Evolutionary conservation across 2,888 invertebrate species (phyloP).

Genomic region (Heliconius ismenius): DNA sequence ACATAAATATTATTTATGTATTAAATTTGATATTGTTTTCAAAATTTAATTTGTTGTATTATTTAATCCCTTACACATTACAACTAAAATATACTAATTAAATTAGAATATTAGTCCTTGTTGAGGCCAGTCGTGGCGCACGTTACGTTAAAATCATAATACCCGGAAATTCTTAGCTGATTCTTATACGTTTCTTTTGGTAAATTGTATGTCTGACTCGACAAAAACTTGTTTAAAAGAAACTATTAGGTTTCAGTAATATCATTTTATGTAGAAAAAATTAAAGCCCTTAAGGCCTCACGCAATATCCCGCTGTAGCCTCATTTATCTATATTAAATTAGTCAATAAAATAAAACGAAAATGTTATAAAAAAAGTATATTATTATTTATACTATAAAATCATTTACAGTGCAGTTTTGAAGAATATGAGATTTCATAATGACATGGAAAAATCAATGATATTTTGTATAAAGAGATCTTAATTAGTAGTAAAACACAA

Average conservation of each 20-base stretch:
- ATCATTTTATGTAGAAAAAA: too few species aligned
- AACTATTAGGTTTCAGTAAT: too few species aligned
- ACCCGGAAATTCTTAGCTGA: too few species aligned
- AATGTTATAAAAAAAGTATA: conserved; percentile 5
- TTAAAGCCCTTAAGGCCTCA: too few species aligned
- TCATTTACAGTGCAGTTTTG: conserved; percentile 15
- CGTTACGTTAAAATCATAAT: too few species aligned
- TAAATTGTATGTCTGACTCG: too few species aligned
- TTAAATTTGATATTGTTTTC: conserved; percentile 83
- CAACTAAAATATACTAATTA: not conserved
- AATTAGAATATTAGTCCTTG: not conserved
- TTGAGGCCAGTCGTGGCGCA: too few species aligned
- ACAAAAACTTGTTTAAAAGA: too few species aligned
- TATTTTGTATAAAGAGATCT: conserved; percentile 8
- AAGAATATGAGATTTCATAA: conserved; percentile 16
- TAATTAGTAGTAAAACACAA: not conserved
- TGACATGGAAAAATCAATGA: conserved; percentile 15
- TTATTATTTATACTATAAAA: conserved; percentile 16
- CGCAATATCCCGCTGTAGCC: too few species aligned
- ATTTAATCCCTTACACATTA: conserved; percentile 47
- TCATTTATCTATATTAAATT: not conserved
- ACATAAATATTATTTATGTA: conserved; percentile 82
- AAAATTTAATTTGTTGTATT: conserved; percentile 75
- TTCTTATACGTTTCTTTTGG: too few species aligned
- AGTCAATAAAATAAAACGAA: not conserved